Evolutionary conservation across 2,797 vertebrate species (phyloP).

Genomic region (Manis crassicaudata): DNA sequence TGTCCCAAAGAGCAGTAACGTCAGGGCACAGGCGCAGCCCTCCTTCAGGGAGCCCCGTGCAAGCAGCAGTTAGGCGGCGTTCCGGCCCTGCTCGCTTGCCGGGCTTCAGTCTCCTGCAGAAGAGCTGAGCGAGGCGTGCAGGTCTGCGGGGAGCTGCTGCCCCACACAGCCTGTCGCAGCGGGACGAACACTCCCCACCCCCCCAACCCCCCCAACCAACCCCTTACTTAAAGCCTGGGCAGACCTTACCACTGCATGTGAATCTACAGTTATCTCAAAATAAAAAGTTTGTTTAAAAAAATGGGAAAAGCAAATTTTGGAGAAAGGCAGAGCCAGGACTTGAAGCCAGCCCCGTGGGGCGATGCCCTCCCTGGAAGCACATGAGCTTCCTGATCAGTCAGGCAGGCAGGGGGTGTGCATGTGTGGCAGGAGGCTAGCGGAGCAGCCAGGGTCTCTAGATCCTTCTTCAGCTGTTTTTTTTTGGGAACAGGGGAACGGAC

Average conservation of each 20-base stretch:
- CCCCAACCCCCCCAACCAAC: not conserved
- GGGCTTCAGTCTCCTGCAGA: not conserved
- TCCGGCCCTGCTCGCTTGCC: not conserved
- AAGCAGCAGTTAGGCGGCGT: not conserved
- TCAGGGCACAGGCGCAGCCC: not conserved
- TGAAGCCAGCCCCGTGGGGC: not conserved
- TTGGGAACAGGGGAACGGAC: not conserved
- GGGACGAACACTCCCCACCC: no score
- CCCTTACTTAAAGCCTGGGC: not conserved
- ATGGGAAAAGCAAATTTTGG: not conserved
- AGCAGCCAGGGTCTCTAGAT: not conserved
- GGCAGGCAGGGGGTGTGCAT: not conserved
- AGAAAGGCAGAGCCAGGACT: not conserved
- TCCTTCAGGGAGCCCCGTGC: not conserved
- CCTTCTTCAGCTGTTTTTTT: not conserved
- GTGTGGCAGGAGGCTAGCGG: not conserved
- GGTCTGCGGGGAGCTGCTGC: not conserved
- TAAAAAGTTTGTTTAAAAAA: not conserved
- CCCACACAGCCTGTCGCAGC: rapidly evolving
- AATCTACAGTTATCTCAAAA: not conserved
- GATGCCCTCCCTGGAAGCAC: not conserved
- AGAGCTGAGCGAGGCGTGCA: rapidly evolving
- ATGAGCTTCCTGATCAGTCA: not conserved
- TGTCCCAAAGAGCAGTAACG: not conserved
- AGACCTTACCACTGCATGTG: not conserved